These are phyloP conservation scores for Platygyra sinensis DNA, from an alignment of 64 coral and sea anemone species.

Conservation along the genomic window DNA sequence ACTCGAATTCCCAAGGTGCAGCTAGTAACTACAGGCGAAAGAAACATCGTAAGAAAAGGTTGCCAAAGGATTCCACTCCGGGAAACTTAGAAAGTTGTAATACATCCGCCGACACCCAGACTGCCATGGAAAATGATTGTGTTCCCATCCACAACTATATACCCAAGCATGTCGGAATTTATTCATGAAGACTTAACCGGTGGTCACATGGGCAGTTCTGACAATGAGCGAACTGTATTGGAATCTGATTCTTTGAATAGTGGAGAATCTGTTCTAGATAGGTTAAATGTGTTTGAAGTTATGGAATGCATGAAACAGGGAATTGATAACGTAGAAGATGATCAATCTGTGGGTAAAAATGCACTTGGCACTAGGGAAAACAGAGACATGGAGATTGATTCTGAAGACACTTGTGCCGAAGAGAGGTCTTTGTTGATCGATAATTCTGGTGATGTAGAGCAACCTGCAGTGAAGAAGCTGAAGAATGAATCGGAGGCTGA, in stretches of 20 bases:
- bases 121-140: background rate
- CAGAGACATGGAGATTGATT: background rate
- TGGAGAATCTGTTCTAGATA: background rate
- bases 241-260: background rate
- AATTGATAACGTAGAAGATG: too few species aligned
- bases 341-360: too few species aligned
- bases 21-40: background rate
- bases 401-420: background rate
- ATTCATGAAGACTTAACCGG: background rate
- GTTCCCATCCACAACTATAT: background rate
- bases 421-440: background rate
- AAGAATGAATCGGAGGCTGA: background rate
- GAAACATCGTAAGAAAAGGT: background rate
- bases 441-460: background rate
- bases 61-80: background rate
- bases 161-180: background rate
- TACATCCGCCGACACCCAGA: too few species aligned
- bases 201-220: background rate
- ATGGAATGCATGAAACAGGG: background rate
- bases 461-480: background rate
- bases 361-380: too few species aligned
- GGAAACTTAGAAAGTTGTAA: slow-evolving; percentile 12
- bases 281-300: background rate
- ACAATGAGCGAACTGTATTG: background rate
- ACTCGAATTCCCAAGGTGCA: background rate